Evolutionary conservation across 2,888 invertebrate species (phyloP).

Genomic region (Plebejus argus): DNA sequence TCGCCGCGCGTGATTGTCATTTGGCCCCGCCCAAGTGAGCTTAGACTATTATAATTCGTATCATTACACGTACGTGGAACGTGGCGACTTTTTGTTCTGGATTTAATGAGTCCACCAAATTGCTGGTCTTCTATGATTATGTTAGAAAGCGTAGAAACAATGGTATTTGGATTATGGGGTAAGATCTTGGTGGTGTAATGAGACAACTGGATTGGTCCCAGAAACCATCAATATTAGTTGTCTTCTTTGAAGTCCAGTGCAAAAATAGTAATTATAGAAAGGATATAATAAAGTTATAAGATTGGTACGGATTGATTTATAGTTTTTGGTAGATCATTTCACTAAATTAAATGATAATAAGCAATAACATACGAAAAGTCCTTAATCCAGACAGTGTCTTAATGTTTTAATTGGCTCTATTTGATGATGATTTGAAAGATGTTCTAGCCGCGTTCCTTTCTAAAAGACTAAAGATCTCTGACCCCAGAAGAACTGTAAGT

Average conservation of each 20-base stretch:
- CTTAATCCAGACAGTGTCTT: background rate
- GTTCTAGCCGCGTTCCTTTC: background rate
- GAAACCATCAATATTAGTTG: background rate
- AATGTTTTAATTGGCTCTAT: background rate
- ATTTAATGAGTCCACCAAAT: conserved; percentile 27
- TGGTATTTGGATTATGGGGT: background rate
- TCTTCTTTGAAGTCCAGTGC: too few species aligned
- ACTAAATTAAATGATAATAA: background rate
- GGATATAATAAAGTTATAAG: background rate
- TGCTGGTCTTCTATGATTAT: conserved; percentile 26
- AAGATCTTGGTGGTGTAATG: background rate
- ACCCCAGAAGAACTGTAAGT: background rate
- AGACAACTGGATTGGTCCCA: background rate
- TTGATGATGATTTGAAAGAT: background rate
- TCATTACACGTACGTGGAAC: conserved; percentile 58
- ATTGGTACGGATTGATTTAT: background rate
- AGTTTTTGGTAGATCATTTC: background rate
- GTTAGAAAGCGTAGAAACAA: conserved; percentile 9
- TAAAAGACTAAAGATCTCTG: conserved; percentile 3
- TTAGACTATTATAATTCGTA: conserved; percentile 75
- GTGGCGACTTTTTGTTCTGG: conserved; percentile 37
- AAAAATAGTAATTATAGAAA: background rate
- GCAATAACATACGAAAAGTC: too few species aligned
- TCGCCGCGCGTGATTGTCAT: conserved; percentile 77
- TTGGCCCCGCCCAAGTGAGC: conserved; percentile 66